phyloP scores from a whole-genome alignment of 2,113 vertebrate species.

The Pollachius pollachius region DNA sequence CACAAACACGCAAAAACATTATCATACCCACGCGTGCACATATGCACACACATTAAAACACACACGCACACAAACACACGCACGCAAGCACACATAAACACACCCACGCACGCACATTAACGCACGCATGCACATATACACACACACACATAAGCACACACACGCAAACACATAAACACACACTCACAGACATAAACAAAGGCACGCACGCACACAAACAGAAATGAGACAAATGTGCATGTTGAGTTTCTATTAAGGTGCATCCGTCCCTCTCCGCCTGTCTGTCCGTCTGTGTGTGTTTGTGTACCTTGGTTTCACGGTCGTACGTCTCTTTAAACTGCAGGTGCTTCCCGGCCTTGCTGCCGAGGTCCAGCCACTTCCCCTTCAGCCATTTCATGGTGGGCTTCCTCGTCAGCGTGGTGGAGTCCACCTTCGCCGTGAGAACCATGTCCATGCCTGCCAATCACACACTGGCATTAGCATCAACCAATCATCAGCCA shows the following conservation, averaged over 20 bases:
- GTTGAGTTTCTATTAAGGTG: too few species aligned
- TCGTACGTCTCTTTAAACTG: constrained; percentile 84
- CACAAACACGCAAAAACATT: too few species aligned
- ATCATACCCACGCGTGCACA: too few species aligned
- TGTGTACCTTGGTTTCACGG: constrained; percentile 77
- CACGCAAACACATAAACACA: background rate
- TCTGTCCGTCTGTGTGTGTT: background rate
- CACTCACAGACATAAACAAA: background rate
- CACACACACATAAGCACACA: background rate
- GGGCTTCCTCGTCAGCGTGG: constrained; percentile 73
- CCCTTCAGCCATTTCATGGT: constrained; percentile 88
- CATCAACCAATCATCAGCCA: background rate
- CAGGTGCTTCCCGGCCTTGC: constrained; percentile 83
- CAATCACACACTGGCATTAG: constrained; percentile 12
- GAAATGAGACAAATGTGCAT: too few species aligned
- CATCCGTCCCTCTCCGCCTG: constrained; percentile 16
- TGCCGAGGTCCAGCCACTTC: constrained; percentile 87
- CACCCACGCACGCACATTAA: too few species aligned
- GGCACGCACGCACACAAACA: background rate
- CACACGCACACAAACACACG: background rate
- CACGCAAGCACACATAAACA: background rate
- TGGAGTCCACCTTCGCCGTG: constrained; percentile 76
- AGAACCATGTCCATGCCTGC: constrained; percentile 72
- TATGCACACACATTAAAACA: background rate
- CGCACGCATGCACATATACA: background rate